Evolutionary conservation across 2,113 vertebrate genomes (phyloP).

Genomic region (Phycodurus eques): DNA sequence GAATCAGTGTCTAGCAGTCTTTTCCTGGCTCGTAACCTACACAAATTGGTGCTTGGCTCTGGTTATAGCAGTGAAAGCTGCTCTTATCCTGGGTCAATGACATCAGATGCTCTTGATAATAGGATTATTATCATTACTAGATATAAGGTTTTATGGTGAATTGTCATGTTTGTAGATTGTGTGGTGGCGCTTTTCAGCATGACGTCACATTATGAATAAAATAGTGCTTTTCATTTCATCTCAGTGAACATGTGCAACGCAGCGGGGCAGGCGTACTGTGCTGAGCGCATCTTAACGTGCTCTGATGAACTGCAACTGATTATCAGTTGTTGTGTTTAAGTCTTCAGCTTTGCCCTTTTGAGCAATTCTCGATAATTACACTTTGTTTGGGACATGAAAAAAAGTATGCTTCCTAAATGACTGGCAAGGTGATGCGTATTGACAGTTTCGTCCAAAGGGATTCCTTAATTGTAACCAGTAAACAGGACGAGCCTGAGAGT

Average conservation of each 20-base stretch:
- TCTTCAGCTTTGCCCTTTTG: slow-evolving; percentile 26
- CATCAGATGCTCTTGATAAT: background rate
- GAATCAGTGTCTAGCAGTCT: slow-evolving; percentile 1
- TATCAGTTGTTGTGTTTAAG: slow-evolving; percentile 43
- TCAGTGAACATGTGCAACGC: slow-evolving; percentile 18
- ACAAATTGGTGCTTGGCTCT: slow-evolving; percentile 7
- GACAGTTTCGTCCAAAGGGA: slow-evolving; percentile 2
- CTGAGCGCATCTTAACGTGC: slow-evolving; percentile 30
- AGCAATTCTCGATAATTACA: slow-evolving; percentile 19
- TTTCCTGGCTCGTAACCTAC: slow-evolving; percentile 1
- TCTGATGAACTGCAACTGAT: slow-evolving; percentile 50
- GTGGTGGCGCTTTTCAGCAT: background rate
- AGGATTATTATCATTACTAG: background rate
- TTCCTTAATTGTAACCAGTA: slow-evolving; percentile 3
- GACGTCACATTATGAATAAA: background rate
- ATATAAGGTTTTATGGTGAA: background rate
- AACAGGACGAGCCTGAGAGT: slow-evolving; percentile 20
- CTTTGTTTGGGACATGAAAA: slow-evolving; percentile 28
- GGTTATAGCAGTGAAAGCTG: slow-evolving; percentile 1
- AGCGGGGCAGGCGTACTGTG: slow-evolving; percentile 35
- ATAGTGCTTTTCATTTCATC: background rate
- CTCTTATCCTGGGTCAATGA: slow-evolving; percentile 19
- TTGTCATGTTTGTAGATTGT: background rate
- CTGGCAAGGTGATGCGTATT: background rate
- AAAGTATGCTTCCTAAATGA: background rate